Evolutionary conservation across 2,888 invertebrate species (phyloP).

Genomic region (Parnassius smintheus): DNA sequence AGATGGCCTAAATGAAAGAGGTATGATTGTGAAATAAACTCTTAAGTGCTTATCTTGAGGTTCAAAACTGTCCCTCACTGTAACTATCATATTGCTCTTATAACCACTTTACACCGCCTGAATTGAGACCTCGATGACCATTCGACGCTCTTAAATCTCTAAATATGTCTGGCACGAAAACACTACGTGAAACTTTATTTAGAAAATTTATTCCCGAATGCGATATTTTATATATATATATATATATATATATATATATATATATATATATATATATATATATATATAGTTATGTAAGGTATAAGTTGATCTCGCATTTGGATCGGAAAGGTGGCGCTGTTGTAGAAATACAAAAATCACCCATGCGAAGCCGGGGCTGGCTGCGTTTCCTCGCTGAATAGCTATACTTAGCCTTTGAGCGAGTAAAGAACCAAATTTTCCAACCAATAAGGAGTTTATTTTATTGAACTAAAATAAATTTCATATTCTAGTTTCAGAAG

Average conservation of each 20-base stretch:
- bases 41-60: conserved; percentile 8
- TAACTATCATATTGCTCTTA: conserved; percentile 6
- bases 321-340: neutral
- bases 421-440: neutral
- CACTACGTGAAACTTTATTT: neutral
- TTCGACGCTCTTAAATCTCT: conserved; percentile 22
- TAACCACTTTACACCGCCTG: conserved; percentile 2
- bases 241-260: neutral
- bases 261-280: neutral
- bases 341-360: neutral
- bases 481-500: too few relatives aligned
- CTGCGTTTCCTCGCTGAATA: too few relatives aligned
- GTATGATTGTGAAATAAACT: conserved; percentile 5
- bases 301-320: neutral
- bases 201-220: too few relatives aligned
- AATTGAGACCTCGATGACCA: conserved; percentile 18
- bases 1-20: conserved; percentile 7
- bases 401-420: too few relatives aligned
- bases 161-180: conserved; percentile 16
- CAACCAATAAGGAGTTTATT: neutral
- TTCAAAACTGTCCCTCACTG: conserved; percentile 6
- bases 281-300: too few relatives aligned
- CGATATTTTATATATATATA: neutral
- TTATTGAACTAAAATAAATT: neutral
- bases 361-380: too few relatives aligned